These are phyloP conservation scores for Pantelozetes paolii DNA, from an alignment of 2,888 invertebrate genomes.

Conservation along the genomic window DNA sequence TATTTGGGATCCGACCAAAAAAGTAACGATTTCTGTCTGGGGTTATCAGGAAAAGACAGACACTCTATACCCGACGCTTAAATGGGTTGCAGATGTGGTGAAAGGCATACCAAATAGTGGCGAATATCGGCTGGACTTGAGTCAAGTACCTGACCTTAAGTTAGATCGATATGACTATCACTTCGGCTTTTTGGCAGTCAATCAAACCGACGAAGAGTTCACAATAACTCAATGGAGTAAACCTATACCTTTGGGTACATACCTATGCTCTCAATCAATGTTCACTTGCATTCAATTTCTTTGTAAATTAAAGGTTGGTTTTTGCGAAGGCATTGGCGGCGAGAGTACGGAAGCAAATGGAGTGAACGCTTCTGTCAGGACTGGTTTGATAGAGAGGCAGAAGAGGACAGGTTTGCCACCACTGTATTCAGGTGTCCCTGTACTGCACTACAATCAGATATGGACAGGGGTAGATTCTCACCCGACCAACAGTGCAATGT, in stretches of 20 bases:
- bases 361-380: conserved; percentile 74
- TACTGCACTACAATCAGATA: conserved; percentile 78
- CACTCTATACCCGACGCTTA: conserved; percentile 63
- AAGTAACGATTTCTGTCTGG: conserved; percentile 78
- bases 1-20: conserved; percentile 67
- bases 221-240: conserved; percentile 76
- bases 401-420: conserved; percentile 67
- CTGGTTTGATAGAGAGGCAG: conserved; percentile 81
- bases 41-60: conserved; percentile 67
- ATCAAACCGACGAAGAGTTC: conserved; percentile 69
- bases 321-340: conserved; percentile 81
- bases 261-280: background rate
- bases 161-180: conserved; percentile 66
- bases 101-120: conserved; percentile 34
- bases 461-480: conserved; percentile 85
- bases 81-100: conserved; percentile 62
- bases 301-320: conserved; percentile 67
- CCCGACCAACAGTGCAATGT: conserved; percentile 73
- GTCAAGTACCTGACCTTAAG: conserved; percentile 60
- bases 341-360: conserved; percentile 70
- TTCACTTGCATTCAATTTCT: background rate
- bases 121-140: conserved; percentile 53
- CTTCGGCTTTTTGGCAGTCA: conserved; percentile 82
- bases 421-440: conserved; percentile 69
- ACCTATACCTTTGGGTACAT: conserved; percentile 71